A percentile compares a stretch with the other conserved stretches of the same genome.
phyloP scores from a whole-genome alignment of 2,888 invertebrate genomes.

The Mayetiola destructor region DNA sequence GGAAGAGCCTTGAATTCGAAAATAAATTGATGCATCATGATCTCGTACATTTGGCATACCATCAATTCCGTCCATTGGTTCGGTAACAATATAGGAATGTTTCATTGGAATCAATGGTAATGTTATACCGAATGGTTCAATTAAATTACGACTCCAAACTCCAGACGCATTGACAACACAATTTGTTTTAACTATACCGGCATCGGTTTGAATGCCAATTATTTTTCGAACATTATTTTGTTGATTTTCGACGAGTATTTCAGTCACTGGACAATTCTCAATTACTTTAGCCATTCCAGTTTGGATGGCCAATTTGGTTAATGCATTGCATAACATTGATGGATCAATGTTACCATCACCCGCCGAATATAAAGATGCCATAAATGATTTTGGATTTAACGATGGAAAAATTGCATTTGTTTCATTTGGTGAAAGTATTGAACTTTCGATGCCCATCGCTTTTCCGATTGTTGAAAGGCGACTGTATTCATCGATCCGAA shows the following conservation, averaged over 20 bases:
- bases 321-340: constrained; percentile 59
- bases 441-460: constrained; percentile 60
- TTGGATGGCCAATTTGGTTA: constrained; percentile 53
- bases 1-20: constrained; percentile 69
- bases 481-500: constrained; percentile 66
- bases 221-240: constrained; percentile 46
- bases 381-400: constrained; percentile 56
- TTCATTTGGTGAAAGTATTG: constrained; percentile 54
- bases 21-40: constrained; percentile 72
- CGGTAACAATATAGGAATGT: constrained; percentile 76
- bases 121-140: constrained; percentile 34
- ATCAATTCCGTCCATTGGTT: constrained; percentile 57
- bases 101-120: constrained; percentile 73
- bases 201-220: constrained; percentile 58
- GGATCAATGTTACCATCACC: constrained; percentile 78
- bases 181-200: constrained; percentile 55
- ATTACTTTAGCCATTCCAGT: constrained; percentile 53
- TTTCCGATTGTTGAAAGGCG: constrained; percentile 66
- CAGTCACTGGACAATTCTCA: constrained; percentile 60
- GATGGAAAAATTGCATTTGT: constrained; percentile 64
- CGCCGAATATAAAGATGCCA: constrained; percentile 63
- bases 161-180: constrained; percentile 58
- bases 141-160: constrained; percentile 66
- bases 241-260: constrained; percentile 51
- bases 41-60: constrained; percentile 72